Evolutionary conservation across 2,797 vertebrate species (phyloP).

Genomic region (Nasua narica): DNA sequence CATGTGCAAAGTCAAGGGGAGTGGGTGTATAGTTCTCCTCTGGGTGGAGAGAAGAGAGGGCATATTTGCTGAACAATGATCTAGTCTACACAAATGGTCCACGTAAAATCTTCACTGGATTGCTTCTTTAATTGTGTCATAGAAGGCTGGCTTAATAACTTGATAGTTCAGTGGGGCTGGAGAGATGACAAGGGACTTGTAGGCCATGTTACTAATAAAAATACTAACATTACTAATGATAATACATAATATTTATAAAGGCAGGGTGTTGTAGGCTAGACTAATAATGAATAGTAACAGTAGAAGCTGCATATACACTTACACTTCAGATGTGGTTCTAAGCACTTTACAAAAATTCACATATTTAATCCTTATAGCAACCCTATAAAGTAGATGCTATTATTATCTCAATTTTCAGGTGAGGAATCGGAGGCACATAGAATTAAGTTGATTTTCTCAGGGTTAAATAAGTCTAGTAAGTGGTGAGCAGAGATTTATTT

Average conservation of each 20-base stretch:
- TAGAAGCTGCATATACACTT: not conserved
- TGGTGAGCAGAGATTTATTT: not conserved
- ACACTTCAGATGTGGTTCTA: not conserved
- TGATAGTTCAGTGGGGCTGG: not conserved
- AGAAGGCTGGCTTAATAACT: not conserved
- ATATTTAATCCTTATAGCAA: not conserved
- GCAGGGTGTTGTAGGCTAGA: not conserved
- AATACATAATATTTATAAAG: not conserved
- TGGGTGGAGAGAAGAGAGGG: not conserved
- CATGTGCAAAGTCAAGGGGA: not conserved
- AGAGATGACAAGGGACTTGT: not conserved
- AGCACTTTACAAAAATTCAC: not conserved
- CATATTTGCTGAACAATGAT: not conserved
- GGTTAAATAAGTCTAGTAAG: not conserved
- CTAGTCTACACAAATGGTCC: not conserved
- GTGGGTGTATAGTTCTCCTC: not conserved
- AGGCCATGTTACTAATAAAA: not conserved
- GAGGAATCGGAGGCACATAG: not conserved
- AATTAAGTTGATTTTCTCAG: not conserved
- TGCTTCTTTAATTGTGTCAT: not conserved
- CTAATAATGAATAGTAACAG: not conserved
- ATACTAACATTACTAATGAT: not conserved
- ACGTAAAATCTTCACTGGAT: not conserved
- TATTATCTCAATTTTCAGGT: not conserved
- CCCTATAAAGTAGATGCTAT: not conserved